A percentile compares a stretch with the other conserved stretches of the same genome.
Conservation (phyloP, 2,797 vertebrate species). For the Paedocypris micromegethes region DNA sequence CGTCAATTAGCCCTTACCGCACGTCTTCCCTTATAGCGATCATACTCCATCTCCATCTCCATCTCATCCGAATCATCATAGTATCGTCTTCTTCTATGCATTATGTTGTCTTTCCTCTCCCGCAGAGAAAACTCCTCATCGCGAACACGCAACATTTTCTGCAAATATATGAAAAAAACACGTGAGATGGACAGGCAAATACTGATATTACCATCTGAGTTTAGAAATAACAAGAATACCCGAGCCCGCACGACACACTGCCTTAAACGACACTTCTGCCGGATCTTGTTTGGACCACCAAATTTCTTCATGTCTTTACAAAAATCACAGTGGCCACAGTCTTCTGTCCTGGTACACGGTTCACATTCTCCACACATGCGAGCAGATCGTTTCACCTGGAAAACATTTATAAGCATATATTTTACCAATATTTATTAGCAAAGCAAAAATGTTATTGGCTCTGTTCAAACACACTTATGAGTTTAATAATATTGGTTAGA, state of each 20-base stretch:
- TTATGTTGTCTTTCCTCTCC: slow-evolving; percentile 79
- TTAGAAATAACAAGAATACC: slow-evolving; percentile 55
- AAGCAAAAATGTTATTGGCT: too few relatives aligned
- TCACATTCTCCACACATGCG: slow-evolving; percentile 95
- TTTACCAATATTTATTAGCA: too few relatives aligned
- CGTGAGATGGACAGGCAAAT: background rate
- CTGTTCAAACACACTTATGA: too few relatives aligned
- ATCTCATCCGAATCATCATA: slow-evolving; percentile 83
- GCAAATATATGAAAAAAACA: slow-evolving; percentile 15
- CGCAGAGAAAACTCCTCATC: slow-evolving; percentile 75
- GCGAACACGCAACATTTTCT: slow-evolving; percentile 91
- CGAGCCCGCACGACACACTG: slow-evolving; percentile 91
- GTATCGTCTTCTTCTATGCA: slow-evolving; percentile 75
- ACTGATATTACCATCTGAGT: background rate
- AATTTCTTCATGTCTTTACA: slow-evolving; percentile 98
- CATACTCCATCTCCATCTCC: slow-evolving; percentile 83
- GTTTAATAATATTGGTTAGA: too few relatives aligned
- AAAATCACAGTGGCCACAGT: slow-evolving; percentile 91
- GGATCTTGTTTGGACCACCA: slow-evolving; percentile 93
- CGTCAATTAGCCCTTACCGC: slow-evolving; percentile 64
- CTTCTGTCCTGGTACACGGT: slow-evolving; percentile 84
- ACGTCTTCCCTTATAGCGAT: slow-evolving; percentile 72
- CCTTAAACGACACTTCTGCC: slow-evolving; percentile 89
- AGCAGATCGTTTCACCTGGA: slow-evolving; percentile 85
- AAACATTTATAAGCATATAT: background rate